Conservation (phyloP, 2,888 invertebrate genomes). For the Helobdella robusta region DNA sequence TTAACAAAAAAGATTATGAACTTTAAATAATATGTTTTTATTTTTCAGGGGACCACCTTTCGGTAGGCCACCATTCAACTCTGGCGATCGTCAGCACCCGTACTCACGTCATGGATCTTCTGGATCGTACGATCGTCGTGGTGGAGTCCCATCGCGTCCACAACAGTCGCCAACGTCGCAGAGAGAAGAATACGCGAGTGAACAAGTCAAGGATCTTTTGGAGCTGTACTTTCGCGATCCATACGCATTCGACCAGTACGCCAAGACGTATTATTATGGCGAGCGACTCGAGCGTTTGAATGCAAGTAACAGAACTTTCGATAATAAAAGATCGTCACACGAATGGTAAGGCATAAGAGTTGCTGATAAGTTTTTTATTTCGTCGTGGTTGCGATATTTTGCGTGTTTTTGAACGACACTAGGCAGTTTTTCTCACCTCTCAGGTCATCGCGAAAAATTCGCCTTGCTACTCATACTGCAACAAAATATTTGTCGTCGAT, state of each 20-base stretch:
- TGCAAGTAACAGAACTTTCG: constrained; percentile 8
- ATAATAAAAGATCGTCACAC: constrained; percentile 6
- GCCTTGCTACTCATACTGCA: no score
- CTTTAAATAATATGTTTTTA: no score
- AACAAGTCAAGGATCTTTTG: constrained; percentile 28
- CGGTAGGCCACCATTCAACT: background rate
- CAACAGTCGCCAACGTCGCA: background rate
- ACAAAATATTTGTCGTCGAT: no score
- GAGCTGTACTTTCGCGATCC: constrained; percentile 29
- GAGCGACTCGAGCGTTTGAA: constrained; percentile 24
- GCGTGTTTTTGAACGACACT: no score
- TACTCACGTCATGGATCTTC: constrained; percentile 19
- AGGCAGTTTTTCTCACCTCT: no score
- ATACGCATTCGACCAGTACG: constrained; percentile 29
- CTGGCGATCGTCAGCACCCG: background rate
- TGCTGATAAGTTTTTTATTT: no score
- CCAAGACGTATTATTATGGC: constrained; percentile 28
- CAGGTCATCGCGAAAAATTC: no score
- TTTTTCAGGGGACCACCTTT: no score
- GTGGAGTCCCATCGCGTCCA: background rate
- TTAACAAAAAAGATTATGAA: no score
- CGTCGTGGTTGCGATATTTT: no score
- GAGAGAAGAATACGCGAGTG: constrained; percentile 27
- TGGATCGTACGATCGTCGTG: no score
- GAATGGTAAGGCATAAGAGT: constrained; percentile 19